Conservation (phyloP, 2,113 vertebrate species). For the Propithecus coquereli region DNA sequence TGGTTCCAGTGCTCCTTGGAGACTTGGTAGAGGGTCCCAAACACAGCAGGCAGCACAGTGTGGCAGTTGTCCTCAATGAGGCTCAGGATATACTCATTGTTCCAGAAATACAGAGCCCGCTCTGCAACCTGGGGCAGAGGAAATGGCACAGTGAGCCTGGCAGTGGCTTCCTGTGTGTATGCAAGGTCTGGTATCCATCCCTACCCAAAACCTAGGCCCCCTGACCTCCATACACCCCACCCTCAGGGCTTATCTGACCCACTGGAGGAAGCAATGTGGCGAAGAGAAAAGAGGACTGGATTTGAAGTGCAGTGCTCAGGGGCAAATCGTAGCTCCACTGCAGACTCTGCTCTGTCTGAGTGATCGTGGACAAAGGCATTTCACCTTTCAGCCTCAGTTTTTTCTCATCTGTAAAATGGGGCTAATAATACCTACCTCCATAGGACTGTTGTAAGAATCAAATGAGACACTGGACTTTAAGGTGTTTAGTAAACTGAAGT, state of each 20-base stretch:
- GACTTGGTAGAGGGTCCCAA: constrained; percentile 93
- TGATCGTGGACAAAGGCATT: not conserved
- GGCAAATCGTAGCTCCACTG: not conserved
- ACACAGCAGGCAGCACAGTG: constrained; percentile 92
- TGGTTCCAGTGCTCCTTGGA: constrained; percentile 97
- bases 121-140: constrained; percentile 87
- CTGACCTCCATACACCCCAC: not conserved
- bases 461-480: not conserved
- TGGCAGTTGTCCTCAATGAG: constrained; percentile 96
- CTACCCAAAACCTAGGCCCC: not conserved
- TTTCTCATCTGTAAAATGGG: not conserved
- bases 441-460: not conserved
- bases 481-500: not conserved
- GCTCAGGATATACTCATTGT: constrained; percentile 95
- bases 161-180: not conserved
- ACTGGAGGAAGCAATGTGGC: not conserved
- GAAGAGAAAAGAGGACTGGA: not conserved
- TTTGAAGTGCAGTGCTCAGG: not conserved
- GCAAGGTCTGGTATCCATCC: no score
- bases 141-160: not conserved
- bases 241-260: not conserved
- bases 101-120: constrained; percentile 97
- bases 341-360: not conserved
- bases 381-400: not conserved
- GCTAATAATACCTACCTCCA: not conserved